Percentiles rank a stretch among this genome's conserved stretches.
Evolutionary conservation across 1,140 invertebrate species (phyloP).

Genomic region (Ridgeia piscesae): DNA sequence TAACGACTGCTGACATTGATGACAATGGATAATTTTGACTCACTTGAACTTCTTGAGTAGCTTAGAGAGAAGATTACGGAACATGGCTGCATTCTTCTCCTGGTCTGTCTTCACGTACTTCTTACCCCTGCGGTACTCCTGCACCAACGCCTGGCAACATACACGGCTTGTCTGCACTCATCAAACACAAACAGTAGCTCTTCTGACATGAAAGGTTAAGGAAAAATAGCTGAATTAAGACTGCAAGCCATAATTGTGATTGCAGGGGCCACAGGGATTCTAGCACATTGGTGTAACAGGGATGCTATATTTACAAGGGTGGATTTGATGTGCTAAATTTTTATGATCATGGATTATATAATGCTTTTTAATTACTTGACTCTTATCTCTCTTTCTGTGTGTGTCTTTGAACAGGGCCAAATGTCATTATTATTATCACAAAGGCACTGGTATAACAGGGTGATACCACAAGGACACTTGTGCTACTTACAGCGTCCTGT

Average conservation of each 20-base stretch:
- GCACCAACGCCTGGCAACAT: slow-evolving; percentile 12
- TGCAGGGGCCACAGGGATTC: background rate
- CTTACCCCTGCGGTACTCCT: slow-evolving; percentile 28
- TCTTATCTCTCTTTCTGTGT: too few species aligned
- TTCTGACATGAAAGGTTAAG: background rate
- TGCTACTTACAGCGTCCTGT: slow-evolving; percentile 45
- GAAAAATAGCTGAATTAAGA: background rate
- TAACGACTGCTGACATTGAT: background rate
- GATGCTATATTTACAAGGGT: too few species aligned
- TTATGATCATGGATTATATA: too few species aligned
- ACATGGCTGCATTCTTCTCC: slow-evolving; percentile 16
- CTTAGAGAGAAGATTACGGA: slow-evolving; percentile 24
- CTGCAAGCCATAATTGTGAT: background rate
- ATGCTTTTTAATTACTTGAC: too few species aligned
- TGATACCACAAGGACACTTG: background rate
- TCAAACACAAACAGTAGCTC: background rate
- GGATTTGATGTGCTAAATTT: too few species aligned
- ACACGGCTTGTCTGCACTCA: background rate
- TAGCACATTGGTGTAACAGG: background rate
- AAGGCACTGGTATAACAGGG: background rate
- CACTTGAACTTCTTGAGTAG: slow-evolving; percentile 27
- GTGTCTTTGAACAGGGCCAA: too few species aligned
- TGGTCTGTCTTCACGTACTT: slow-evolving; percentile 20
- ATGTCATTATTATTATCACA: background rate
- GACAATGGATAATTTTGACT: slow-evolving; percentile 9